phyloP scores from a whole-genome alignment of 2,888 invertebrate genomes.

The Napeogenes sylphis region DNA sequence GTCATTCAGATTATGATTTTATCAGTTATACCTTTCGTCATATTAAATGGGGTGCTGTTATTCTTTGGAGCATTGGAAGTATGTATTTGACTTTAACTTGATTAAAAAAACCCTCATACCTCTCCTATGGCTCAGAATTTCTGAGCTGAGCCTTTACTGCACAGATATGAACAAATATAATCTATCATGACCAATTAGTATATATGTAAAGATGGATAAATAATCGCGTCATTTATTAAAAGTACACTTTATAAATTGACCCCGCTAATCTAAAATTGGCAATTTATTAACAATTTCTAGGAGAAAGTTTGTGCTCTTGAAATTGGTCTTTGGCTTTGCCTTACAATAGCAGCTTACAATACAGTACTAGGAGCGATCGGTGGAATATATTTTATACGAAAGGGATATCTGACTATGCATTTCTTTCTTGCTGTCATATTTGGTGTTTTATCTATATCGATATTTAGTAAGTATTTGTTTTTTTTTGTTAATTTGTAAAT shows the following conservation, averaged over 20 bases:
- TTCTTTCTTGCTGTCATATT: slow-evolving; percentile 42
- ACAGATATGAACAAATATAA: too few relatives aligned
- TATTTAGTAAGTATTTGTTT: slow-evolving; percentile 39
- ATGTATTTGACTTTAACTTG: slow-evolving; percentile 15
- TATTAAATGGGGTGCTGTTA: slow-evolving; percentile 42
- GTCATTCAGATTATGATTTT: slow-evolving; percentile 40
- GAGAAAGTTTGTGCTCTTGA: slow-evolving; percentile 34
- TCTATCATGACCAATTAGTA: too few relatives aligned
- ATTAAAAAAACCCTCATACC: too few relatives aligned
- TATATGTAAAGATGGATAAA: too few relatives aligned
- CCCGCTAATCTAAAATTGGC: too few relatives aligned
- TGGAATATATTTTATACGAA: slow-evolving; percentile 40
- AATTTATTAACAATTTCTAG: slow-evolving; percentile 31
- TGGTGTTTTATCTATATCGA: slow-evolving; percentile 36
- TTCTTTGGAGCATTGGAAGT: slow-evolving; percentile 52
- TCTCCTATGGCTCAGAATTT: too few relatives aligned
- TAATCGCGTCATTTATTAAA: background rate
- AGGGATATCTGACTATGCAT: slow-evolving; percentile 40
- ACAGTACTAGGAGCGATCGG: slow-evolving; percentile 44
- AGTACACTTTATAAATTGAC: too few relatives aligned
- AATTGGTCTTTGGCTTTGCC: slow-evolving; percentile 41
- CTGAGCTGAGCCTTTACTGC: too few relatives aligned
- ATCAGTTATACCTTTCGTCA: slow-evolving; percentile 37
- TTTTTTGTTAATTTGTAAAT: background rate
- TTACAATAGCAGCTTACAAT: slow-evolving; percentile 42